A percentile compares a stretch with the other conserved stretches of the same genome.
Evolutionary conservation across 2,888 invertebrate genomes (phyloP).

Genomic region (Schizotus pectinicornis): DNA sequence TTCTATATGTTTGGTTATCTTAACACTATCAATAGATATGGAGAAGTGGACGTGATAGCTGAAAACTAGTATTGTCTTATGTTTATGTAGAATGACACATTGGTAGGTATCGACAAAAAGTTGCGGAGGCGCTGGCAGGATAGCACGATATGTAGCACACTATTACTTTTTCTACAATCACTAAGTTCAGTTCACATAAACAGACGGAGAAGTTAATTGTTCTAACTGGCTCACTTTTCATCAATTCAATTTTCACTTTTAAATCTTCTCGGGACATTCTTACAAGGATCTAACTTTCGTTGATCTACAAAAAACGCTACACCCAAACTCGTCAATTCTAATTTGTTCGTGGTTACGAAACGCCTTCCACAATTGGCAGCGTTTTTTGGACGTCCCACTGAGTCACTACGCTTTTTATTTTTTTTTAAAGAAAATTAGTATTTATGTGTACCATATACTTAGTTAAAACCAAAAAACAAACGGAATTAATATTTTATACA

Average conservation of each 20-base stretch:
- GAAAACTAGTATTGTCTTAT: neutral
- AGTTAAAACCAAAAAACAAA: no score
- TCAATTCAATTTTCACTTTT: slow-evolving; percentile 36
- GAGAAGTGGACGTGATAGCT: neutral
- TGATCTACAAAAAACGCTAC: slow-evolving; percentile 33
- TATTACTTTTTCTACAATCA: slow-evolving; percentile 9
- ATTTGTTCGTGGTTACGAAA: slow-evolving; percentile 15
- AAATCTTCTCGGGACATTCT: slow-evolving; percentile 27
- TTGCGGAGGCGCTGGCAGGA: neutral
- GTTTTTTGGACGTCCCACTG: no score
- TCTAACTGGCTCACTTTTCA: slow-evolving; percentile 25
- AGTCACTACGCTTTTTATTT: no score
- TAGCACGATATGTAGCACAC: slow-evolving; percentile 14
- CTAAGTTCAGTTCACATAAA: slow-evolving; percentile 17
- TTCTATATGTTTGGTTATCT: neutral
- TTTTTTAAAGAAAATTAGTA: no score
- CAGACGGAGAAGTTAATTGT: slow-evolving; percentile 9
- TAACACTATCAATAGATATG: neutral
- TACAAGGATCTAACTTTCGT: slow-evolving; percentile 36
- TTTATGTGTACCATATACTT: no score
- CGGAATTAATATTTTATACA: no score
- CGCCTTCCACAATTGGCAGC: no score
- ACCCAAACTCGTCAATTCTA: slow-evolving; percentile 24
- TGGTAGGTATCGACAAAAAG: neutral
- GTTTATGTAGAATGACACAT: neutral